A percentile compares a stretch with the other conserved stretches of the same genome.
These are phyloP conservation scores for Pristionchus entomophagus DNA, from an alignment of 2,888 invertebrate genomes.

Conservation along the genomic window DNA sequence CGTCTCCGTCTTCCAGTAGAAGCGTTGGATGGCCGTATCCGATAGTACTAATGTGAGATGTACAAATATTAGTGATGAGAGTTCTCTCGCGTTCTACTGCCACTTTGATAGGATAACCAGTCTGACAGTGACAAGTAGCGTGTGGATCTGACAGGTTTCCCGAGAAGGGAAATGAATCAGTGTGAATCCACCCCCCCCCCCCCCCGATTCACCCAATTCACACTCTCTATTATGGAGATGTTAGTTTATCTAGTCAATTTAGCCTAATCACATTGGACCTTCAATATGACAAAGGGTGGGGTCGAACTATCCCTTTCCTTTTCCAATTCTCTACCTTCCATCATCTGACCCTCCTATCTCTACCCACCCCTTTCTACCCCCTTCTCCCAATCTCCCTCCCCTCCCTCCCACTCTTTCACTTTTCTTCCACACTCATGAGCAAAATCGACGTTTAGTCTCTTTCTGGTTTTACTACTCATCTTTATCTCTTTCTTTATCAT, in stretches of 20 bases:
- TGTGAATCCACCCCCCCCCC: too few relatives aligned
- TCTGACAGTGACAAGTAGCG: constrained; percentile 29
- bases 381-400: neutral
- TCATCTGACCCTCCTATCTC: constrained; percentile 24
- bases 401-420: neutral
- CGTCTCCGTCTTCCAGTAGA: neutral
- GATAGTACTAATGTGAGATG: too few relatives aligned
- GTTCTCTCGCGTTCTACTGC: too few relatives aligned
- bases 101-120: too few relatives aligned
- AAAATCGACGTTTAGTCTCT: constrained; percentile 28
- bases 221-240: neutral
- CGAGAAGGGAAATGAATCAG: neutral
- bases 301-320: constrained; percentile 31
- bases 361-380: neutral
- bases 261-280: neutral
- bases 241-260: neutral
- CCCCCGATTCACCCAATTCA: neutral
- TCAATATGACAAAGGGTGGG: neutral
- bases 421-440: neutral
- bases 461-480: constrained; percentile 22
- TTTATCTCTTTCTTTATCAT: constrained; percentile 6
- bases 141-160: constrained; percentile 14
- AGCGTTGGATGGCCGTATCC: too few relatives aligned
- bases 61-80: too few relatives aligned
- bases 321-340: constrained; percentile 25